Evolutionary conservation across 2,797 vertebrate species (phyloP).

Genomic region (Meda fulgida): DNA sequence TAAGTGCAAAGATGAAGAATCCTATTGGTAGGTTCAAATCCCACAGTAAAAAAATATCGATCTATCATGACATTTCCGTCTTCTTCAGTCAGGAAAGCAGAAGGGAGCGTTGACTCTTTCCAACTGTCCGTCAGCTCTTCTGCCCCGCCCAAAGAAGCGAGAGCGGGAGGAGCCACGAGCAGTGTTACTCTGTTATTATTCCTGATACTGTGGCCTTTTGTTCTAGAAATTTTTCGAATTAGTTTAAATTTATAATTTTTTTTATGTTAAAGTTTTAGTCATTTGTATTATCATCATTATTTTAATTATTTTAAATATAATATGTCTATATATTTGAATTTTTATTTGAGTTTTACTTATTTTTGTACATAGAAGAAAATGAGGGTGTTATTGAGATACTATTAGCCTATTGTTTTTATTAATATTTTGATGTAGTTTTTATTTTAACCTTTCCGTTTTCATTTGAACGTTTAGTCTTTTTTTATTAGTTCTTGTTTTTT

Average conservation of each 20-base stretch:
- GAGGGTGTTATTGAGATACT: neutral
- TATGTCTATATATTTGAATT: too few relatives aligned
- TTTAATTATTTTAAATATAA: too few relatives aligned
- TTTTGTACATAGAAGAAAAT: too few relatives aligned
- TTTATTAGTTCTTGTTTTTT: neutral
- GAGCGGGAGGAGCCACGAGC: neutral
- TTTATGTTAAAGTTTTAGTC: too few relatives aligned
- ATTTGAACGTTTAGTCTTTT: neutral
- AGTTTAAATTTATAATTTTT: too few relatives aligned
- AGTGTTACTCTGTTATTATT: neutral
- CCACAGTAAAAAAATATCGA: neutral
- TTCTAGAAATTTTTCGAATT: too few relatives aligned
- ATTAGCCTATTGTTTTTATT: neutral
- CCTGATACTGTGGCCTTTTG: too few relatives aligned
- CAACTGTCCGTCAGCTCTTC: neutral
- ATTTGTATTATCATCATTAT: too few relatives aligned
- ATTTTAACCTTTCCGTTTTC: neutral
- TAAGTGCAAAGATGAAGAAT: neutral
- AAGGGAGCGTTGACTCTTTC: neutral
- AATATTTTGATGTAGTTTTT: neutral
- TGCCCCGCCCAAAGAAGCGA: neutral
- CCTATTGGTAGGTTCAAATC: neutral
- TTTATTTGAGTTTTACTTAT: too few relatives aligned
- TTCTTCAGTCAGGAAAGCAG: neutral
- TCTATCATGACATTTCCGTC: conserved; percentile 17